Percentiles rank a stretch among this genome's conserved stretches.
phyloP scores from a whole-genome alignment of 2,797 vertebrate genomes.

The Emydoidea blandingii region DNA sequence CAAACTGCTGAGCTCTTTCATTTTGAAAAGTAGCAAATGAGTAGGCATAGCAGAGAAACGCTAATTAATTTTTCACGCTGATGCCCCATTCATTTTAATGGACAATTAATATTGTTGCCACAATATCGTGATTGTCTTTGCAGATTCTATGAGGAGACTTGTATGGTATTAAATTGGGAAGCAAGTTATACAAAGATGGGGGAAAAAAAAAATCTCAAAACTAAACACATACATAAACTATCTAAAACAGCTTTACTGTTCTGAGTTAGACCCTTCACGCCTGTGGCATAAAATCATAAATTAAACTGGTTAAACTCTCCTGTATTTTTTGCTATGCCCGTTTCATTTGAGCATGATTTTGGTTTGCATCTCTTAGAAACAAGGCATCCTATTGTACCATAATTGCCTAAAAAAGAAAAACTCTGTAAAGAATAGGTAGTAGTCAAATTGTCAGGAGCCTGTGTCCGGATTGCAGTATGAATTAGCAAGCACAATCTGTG shows the following conservation, averaged over 20 bases:
- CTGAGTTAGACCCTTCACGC: background rate
- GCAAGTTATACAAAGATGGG: slow-evolving; percentile 36
- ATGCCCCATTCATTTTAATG: slow-evolving; percentile 44
- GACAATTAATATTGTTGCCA: slow-evolving; percentile 54
- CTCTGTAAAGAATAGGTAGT: accelerated
- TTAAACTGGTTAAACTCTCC: background rate
- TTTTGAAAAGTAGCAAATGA: slow-evolving; percentile 57
- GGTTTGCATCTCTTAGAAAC: slow-evolving; percentile 24
- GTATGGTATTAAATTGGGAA: slow-evolving; percentile 47
- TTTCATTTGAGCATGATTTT: background rate
- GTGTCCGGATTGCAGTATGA: accelerated
- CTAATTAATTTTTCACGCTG: slow-evolving; percentile 45
- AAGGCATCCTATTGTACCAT: background rate
- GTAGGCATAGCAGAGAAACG: background rate
- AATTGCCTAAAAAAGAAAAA: background rate
- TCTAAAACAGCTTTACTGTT: slow-evolving; percentile 26
- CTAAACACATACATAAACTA: slow-evolving; percentile 36
- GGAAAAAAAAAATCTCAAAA: slow-evolving; percentile 9
- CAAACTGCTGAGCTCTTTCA: slow-evolving; percentile 46
- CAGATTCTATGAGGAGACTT: slow-evolving; percentile 44
- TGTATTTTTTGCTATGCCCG: background rate
- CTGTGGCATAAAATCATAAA: slow-evolving; percentile 24
- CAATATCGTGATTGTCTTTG: slow-evolving; percentile 24
- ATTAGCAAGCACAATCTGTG: background rate
- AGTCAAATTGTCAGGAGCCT: background rate